Base-by-base conservation (phyloP, 2,888 invertebrate genomes). In the Cryptus viduatorius region DNA sequence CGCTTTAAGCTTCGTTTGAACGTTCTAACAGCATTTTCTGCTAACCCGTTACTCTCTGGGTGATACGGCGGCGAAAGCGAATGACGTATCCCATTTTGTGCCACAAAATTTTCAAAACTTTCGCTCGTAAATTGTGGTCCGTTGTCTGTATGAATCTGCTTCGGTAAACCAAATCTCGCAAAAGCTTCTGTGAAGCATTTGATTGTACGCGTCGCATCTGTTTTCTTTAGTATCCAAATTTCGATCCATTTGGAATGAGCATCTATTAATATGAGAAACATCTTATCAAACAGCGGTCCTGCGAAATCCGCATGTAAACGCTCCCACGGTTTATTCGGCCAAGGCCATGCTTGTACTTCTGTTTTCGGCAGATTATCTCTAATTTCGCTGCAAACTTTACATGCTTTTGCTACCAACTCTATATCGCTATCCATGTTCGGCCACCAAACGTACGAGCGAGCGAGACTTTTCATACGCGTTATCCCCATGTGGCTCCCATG, bases 231-330 rank as follows among this genome's bases (percentile, higher is more conserved):
- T 5, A 59, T 56, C 56, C 67, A 77, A 4, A 69, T 10, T 31
- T 84, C 84, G 0, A 67, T 65, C 81, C 79, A 83, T 61, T 83
- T 83, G 4, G 71, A 68, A 31, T 83, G 53, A 0, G 86, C 81
- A 46, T 86, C 86, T 1, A 56, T 48, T 19, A 83, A 12, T 0
- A 83, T 5, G 29, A 83, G 69, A 10, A 46, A 76, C 71, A 79
- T 81, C 0, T 46, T 61, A 19, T 75, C 56, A 24, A 46, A 69
- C 19, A 83, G 48, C 4, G 69, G 83, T 2, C 80, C 83, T 24
- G 80, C 48, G 19, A 84, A 85, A 16, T 87, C 82, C 4, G 59
- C 64, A 5, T 86, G 84, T 3, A 87, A 24, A n/a, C 84, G 50
- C 2, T 79, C 53, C 72, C 73, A 83, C 7, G 72, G 61, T 24